A percentile compares a stretch with the other conserved stretches of the same genome.
phyloP scores from a whole-genome alignment of 2,113 vertebrate genomes.

The Mohoua ochrocephala region DNA sequence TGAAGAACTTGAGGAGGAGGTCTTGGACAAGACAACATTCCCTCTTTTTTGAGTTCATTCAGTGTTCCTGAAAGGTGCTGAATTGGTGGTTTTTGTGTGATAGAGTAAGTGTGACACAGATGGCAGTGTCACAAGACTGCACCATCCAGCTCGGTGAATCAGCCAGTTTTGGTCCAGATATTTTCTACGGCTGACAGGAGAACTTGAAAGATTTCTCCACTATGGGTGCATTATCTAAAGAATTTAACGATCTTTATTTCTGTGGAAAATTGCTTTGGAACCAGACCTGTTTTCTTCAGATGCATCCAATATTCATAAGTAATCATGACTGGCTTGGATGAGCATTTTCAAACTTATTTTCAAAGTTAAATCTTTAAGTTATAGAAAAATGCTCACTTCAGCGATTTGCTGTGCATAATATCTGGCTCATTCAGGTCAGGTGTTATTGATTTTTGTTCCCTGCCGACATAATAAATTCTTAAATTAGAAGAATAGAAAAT shows the following conservation, averaged over 20 bases:
- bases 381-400: constrained; percentile 11
- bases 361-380: constrained; percentile 2
- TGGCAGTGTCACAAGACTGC: neutral
- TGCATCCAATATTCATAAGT: constrained; percentile 10
- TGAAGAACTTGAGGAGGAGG: neutral
- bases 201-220: neutral
- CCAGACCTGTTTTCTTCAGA: neutral
- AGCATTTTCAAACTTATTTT: constrained; percentile 28
- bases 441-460: constrained; percentile 40
- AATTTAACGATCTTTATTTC: neutral
- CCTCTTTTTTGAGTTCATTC: neutral
- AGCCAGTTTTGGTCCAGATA: neutral
- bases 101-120: neutral
- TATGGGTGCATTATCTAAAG: neutral
- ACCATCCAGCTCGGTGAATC: neutral
- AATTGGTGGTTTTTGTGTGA: neutral
- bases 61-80: neutral
- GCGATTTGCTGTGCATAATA: neutral
- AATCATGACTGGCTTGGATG: neutral
- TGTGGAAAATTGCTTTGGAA: neutral
- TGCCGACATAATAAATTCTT: constrained; percentile 30
- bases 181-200: neutral
- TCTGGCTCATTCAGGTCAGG: constrained; percentile 8
- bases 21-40: neutral
- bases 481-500: constrained; percentile 14